A percentile compares a stretch with the other conserved stretches of the same genome.
phyloP scores from a whole-genome alignment of 1,140 invertebrate species.

The Heliconius hermathena region DNA sequence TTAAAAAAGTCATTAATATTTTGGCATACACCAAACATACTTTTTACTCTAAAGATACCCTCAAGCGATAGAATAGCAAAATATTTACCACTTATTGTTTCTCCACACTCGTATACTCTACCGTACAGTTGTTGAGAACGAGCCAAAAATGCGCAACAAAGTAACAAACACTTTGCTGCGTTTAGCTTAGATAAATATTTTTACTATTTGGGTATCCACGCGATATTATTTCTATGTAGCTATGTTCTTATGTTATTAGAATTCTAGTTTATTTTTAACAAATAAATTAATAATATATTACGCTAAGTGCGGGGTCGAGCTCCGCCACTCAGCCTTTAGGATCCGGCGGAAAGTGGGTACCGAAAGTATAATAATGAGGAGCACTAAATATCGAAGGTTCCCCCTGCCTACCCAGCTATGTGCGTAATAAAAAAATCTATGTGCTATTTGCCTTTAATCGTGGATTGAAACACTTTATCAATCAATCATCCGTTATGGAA shows the following conservation, averaged over 20 bases:
- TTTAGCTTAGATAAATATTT: background rate
- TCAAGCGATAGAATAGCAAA: background rate
- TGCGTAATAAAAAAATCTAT: too few species aligned
- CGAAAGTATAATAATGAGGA: too few species aligned
- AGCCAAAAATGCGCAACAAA: slow-evolving; percentile 4
- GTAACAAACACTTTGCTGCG: background rate
- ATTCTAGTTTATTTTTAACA: too few species aligned
- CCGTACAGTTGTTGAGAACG: background rate
- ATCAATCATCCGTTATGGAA: too few species aligned
- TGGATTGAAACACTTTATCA: background rate
- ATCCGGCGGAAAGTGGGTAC: too few species aligned
- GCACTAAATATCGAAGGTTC: too few species aligned
- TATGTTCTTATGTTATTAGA: background rate
- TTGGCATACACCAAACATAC: background rate
- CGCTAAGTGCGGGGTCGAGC: too few species aligned
- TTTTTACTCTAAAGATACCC: background rate
- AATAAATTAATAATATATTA: too few species aligned
- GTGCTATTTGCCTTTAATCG: too few species aligned
- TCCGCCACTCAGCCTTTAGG: too few species aligned
- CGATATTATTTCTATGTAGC: too few species aligned
- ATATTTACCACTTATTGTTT: slow-evolving; percentile 6
- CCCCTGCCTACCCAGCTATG: too few species aligned
- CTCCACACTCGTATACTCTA: background rate
- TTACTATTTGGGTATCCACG: background rate
- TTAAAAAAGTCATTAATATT: background rate